Evolutionary conservation across 2,888 invertebrate species (phyloP), one percentile per base, ranked within the genome.

Genomic region (Amiota minor): DNA sequence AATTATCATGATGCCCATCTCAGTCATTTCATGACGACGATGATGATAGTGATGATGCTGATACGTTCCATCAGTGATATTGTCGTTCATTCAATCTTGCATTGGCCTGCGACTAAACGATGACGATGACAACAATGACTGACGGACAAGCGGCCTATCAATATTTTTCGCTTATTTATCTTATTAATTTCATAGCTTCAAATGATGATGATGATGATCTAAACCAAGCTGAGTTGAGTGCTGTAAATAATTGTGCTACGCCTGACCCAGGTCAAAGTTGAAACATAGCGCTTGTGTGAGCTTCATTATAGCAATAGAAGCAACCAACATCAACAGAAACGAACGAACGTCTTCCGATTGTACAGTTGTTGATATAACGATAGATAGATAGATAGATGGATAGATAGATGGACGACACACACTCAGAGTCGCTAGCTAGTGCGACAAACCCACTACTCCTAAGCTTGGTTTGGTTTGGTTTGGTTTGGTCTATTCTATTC

Each of bases 181-280:
- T 65, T 65, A 65, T 65, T 65, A 65, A 47, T 65, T 47, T 53
- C n/a, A 53, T n/a, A n/a, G 47, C 16, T 53, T 35, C 35, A 8
- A 35, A 35, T 55, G 65, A 64, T 69, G 49, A 61, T 55, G 6
- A n/a, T 72, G 72, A 65, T 50, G n/a, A 23, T 23, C 18, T 56
- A 50, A 45, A 14, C 68, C 64, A 70, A 46, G 70, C 10, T 59
- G 9, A 20, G 59, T 56, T 59, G 53, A 61, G 46, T 64, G 65
- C 65, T 45, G 79, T 80, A 80, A 81, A 80, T 79, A 80, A 80
- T 78, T 80, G 80, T 77, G 78, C 76, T 75, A 76, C 79, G 85
- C 79, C 81, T 84, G 83, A 84, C 86, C 83, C 77, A 76, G 84
- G 83, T 84, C 83, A 85, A 80, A 85, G 83, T 83, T 83, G 86